phyloP scores from a whole-genome alignment of 35 echinoderm and acorn worm species.

The Anneissia japonica region DNA sequence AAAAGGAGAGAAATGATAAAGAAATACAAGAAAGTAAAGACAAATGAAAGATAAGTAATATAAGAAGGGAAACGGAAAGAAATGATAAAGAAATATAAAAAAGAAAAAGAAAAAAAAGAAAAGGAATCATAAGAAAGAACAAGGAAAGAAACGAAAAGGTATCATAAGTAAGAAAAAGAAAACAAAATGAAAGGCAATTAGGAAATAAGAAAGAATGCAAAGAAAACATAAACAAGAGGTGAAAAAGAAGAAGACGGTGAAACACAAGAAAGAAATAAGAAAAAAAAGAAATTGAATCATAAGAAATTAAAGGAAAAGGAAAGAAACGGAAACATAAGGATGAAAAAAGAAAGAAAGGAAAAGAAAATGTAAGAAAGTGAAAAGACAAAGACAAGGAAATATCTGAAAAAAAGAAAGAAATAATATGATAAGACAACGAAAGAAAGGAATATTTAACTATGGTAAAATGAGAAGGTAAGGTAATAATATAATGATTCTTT shows the following conservation, averaged over 20 bases:
- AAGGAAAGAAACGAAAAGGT: neutral
- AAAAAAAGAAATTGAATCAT: neutral
- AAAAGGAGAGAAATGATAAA: neutral
- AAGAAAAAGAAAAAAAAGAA: neutral
- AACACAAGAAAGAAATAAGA: neutral
- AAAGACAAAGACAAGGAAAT: neutral
- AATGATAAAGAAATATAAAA: neutral
- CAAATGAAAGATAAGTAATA: neutral
- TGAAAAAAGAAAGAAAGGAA: neutral
- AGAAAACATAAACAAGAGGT: neutral
- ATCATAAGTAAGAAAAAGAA: neutral
- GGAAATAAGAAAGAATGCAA: neutral
- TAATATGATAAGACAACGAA: slow-evolving; percentile 1
- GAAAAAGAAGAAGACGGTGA: neutral
- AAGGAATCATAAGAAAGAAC: neutral
- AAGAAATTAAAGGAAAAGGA: neutral
- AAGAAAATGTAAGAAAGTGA: neutral
- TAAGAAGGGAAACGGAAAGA: neutral
- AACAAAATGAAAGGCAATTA: neutral
- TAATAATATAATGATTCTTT: neutral
- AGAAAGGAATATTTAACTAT: neutral
- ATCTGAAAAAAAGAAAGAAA: neutral
- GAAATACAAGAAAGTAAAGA: neutral
- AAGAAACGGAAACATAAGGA: neutral
- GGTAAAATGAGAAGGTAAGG: neutral